Evolutionary conservation across 2,888 invertebrate genomes (phyloP), one percentile per base, ranked within the genome.

Genomic region (Aethes cnicana): DNA sequence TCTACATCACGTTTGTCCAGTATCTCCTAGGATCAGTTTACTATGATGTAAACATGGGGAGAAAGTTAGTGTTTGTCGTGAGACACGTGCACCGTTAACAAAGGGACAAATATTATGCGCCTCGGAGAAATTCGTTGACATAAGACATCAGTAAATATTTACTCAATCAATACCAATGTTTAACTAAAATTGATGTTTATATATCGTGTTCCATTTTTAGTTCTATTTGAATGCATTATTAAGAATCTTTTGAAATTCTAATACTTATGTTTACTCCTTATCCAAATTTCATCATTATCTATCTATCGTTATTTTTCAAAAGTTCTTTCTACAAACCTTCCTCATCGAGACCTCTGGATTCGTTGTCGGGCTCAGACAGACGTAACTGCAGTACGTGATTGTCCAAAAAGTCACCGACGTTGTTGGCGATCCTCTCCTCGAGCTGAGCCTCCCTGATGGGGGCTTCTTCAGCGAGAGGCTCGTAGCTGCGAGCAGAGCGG

Each of bases 351-450:
- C 69, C 75, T 47, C 85, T 72, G 0, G 85, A 81, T 53, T 85
- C 84, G 23, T 62, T 68, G 6, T 82, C 82, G 49, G 73, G 64
- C 21, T 86, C 79, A 30, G 86, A 72, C 47, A 89, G 59, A 62
- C 86, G 80, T 54, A 89, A 66, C 74, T 89, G 89, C 65, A 89
- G 76, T 61, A 87, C 88, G 65, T 89, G 88, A 44, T 80, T 84
- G 43, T 87, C 84, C 37, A 89, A 64, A 54, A 89, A 88, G 59
- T 89, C 89, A 12, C 81, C 87, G 44, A 89, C 72, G 48, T 86
- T 88, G 60, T 81, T 77, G 5, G 75, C 81, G 49, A 89, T 87
- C 47, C 89, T 84, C 54, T 89, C 88, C 18, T 89, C 81, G 0
- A 89, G 65, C 53, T 89, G 89, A 1, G 74, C 63, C 62, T 89